A percentile compares a stretch with the other conserved stretches of the same genome.
Conservation (phyloP, 1,140 invertebrate species). For the Yoshiicerus persimilis region DNA sequence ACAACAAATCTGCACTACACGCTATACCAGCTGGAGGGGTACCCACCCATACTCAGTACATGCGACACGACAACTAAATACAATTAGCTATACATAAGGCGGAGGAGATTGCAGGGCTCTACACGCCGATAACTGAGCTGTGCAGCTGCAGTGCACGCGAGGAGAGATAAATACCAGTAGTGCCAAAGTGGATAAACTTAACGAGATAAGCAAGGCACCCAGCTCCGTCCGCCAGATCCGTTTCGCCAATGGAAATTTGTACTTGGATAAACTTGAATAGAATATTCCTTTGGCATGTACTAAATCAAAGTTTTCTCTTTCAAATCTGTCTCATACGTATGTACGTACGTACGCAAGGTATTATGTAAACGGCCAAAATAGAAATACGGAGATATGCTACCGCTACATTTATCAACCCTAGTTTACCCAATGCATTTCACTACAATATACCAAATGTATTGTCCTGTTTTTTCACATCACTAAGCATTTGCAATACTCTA, state of each 20-base stretch:
- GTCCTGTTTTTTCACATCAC: too few species aligned
- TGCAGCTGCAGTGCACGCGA: neutral
- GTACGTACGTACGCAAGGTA: too few species aligned
- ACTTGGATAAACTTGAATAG: conserved; percentile 4
- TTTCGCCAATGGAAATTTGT: conserved; percentile 8
- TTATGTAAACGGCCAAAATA: neutral
- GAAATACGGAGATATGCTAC: neutral
- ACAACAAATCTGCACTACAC: neutral
- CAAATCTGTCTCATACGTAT: neutral
- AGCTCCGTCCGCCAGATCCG: neutral
- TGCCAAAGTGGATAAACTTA: neutral
- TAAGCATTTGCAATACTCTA: too few species aligned
- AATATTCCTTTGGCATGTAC: conserved; percentile 3
- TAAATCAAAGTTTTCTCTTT: conserved; percentile 25
- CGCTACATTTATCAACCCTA: neutral
- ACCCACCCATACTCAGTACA: neutral
- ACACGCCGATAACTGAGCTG: neutral
- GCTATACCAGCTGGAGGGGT: neutral
- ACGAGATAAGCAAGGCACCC: conserved; percentile 15
- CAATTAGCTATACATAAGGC: neutral
- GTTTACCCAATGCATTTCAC: neutral
- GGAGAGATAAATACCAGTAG: neutral
- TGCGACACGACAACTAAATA: neutral
- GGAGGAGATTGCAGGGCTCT: neutral
- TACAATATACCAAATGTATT: too few species aligned